Evolutionary conservation across 1,140 invertebrate genomes (phyloP).

Genomic region (Charaxes varanes): DNA sequence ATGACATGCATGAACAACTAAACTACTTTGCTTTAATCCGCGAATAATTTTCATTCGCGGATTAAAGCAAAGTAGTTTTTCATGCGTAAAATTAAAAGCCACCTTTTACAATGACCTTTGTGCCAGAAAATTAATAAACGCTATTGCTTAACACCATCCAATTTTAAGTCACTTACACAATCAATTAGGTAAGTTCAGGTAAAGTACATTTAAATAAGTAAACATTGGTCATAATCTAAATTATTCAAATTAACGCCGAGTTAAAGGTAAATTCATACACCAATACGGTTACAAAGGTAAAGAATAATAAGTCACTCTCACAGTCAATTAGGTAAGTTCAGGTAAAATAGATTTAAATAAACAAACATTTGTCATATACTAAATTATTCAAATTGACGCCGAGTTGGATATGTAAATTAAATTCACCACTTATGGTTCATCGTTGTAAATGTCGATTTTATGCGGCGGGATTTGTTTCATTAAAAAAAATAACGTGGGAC

Average conservation of each 20-base stretch:
- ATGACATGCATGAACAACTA: too few relatives aligned
- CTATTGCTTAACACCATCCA: too few relatives aligned
- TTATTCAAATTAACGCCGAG: slow-evolving; percentile 55
- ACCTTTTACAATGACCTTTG: too few relatives aligned
- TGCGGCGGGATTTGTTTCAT: too few relatives aligned
- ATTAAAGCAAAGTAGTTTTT: too few relatives aligned
- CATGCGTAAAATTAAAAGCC: too few relatives aligned
- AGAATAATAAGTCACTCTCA: slow-evolving; percentile 25
- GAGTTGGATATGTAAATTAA: slow-evolving; percentile 45
- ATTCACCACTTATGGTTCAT: too few relatives aligned
- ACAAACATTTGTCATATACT: slow-evolving; percentile 42
- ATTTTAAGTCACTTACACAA: slow-evolving; percentile 27
- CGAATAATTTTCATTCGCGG: too few relatives aligned
- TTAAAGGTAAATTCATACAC: slow-evolving; percentile 16
- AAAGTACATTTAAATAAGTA: slow-evolving; percentile 40
- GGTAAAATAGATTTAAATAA: slow-evolving; percentile 40
- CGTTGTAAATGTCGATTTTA: too few relatives aligned
- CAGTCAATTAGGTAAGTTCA: slow-evolving; percentile 38
- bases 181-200: slow-evolving; percentile 36
- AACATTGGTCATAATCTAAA: slow-evolving; percentile 47
- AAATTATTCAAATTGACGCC: slow-evolving; percentile 57
- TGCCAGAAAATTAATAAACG: too few relatives aligned
- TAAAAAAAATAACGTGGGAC: too few relatives aligned
- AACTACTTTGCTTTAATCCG: too few relatives aligned
- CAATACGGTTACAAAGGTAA: slow-evolving; percentile 17